Evolutionary conservation across 2,888 invertebrate species (phyloP).

Genomic region (Meghimatium bilineatum): DNA sequence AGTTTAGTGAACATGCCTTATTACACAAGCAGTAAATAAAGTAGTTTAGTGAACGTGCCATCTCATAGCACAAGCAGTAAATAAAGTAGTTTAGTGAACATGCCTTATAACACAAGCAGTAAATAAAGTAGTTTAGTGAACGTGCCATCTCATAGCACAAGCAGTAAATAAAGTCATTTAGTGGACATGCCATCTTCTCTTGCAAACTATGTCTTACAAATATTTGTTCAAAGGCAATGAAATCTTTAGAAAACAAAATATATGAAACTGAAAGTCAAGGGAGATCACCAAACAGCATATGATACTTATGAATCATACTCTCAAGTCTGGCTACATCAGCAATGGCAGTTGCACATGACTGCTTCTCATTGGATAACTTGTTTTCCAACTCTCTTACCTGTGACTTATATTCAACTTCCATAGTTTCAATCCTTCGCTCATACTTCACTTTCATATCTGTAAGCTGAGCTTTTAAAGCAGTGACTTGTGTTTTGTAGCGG

Average conservation of each 20-base stretch:
- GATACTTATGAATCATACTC: slow-evolving; percentile 63
- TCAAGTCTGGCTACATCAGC: slow-evolving; percentile 65
- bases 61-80: no score
- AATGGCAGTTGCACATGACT: slow-evolving; percentile 66
- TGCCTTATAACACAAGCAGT: not conserved
- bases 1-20: no score
- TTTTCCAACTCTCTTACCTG: slow-evolving; percentile 58
- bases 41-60: no score
- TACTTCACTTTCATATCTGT: slow-evolving; percentile 59
- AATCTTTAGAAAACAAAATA: not conserved
- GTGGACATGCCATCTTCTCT: no score
- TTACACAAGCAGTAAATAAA: not conserved
- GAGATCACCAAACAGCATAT: slow-evolving; percentile 64
- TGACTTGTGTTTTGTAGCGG: slow-evolving; percentile 50
- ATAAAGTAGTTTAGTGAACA: no score
- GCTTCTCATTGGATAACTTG: slow-evolving; percentile 64
- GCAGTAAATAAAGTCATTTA: not conserved
- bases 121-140: not conserved
- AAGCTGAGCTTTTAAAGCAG: slow-evolving; percentile 57
- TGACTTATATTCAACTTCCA: slow-evolving; percentile 58
- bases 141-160: not conserved
- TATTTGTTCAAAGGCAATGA: not conserved
- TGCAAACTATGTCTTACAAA: not conserved
- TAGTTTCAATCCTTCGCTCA: slow-evolving; percentile 60
- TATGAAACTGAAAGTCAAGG: not conserved